Base-by-base conservation (phyloP, 2,888 invertebrate species). In the Chloroclystis v-ata region DNA sequence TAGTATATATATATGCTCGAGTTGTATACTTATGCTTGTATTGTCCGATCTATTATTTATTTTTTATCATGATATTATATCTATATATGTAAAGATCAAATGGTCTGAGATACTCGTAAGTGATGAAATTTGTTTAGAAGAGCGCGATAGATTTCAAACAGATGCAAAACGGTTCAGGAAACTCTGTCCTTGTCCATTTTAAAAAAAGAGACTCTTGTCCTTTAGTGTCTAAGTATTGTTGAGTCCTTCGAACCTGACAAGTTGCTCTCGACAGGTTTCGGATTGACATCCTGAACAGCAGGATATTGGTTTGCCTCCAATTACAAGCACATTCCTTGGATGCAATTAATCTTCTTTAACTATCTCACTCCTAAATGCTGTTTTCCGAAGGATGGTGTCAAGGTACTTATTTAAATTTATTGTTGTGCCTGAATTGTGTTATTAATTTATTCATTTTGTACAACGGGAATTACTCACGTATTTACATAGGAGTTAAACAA, bases 321-420 rank as follows among this genome's bases (percentile, higher is more conserved):
- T 32, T 32, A 32, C 8, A 14, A 13, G 14, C 32, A 13, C 32
- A 9, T 13, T 32, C 14, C 32, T 14, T 29, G 12, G 5, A 2
- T 5, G n/a, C 9, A 13, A 32, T 32, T 13, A 4, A 13, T 14
- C 14, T 32, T 32, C 8, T 32, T 32, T 32, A 32, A 32, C 29
- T 29, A n/a, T n/a, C n/a, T n/a, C n/a, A 29, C 12, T 12, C n/a
- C 3, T 13, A 13, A n/a, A 14, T n/a, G 30, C 13, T 14, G n/a
- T 32, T 13, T 32, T 14, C 32, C 32, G 32, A 32, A 13, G 32
- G 32, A 13, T 32, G 32, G 32, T 29, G 29, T 14, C 32, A 32
- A 32, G 2, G 0, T n/a, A n/a, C n/a, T n/a, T n/a, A 29, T 29
- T 29, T 3, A 12, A 12, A 12, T 12, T 29, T 12, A 6, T 28